Conservation (phyloP, 2,888 invertebrate species). For the Stenoptilia bipunctidactyla region DNA sequence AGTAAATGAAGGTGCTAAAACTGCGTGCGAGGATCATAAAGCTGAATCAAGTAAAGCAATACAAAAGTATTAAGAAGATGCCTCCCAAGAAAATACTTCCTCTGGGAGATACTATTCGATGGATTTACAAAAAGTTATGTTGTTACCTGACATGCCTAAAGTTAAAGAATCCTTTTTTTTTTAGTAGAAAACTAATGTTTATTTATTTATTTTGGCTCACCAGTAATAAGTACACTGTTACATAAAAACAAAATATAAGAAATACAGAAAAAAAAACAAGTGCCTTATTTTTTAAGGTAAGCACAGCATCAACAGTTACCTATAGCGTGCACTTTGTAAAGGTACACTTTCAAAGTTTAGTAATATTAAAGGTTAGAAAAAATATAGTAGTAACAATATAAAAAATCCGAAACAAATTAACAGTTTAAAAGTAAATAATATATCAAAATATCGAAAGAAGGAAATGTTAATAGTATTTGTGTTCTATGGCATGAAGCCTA, state of each 20-base stretch:
- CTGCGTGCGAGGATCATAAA: constrained; percentile 1
- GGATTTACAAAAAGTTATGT: too few species aligned
- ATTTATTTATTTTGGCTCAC: background rate
- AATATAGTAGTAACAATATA: too few species aligned
- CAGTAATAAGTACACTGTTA: too few species aligned
- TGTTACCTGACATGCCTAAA: background rate
- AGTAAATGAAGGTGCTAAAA: background rate
- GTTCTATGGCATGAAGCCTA: constrained; percentile 5
- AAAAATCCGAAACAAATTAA: too few species aligned
- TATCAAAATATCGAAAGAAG: too few species aligned
- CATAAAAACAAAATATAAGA: background rate
- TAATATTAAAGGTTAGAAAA: too few species aligned
- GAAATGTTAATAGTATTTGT: constrained; percentile 5
- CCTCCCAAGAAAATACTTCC: background rate
- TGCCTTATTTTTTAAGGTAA: too few species aligned
- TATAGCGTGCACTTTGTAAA: too few species aligned
- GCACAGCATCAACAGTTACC: too few species aligned
- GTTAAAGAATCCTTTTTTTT: constrained; percentile 3
- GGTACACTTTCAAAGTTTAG: too few species aligned
- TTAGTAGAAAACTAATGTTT: background rate
- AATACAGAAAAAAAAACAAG: background rate
- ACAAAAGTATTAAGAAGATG: background rate
- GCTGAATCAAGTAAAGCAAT: constrained; percentile 2
- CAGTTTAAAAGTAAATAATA: too few species aligned
- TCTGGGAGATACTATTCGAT: background rate